These are phyloP conservation scores for Rhabdophis nuchalis DNA, from an alignment of 2,797 vertebrate species.

Conservation along the genomic window DNA sequence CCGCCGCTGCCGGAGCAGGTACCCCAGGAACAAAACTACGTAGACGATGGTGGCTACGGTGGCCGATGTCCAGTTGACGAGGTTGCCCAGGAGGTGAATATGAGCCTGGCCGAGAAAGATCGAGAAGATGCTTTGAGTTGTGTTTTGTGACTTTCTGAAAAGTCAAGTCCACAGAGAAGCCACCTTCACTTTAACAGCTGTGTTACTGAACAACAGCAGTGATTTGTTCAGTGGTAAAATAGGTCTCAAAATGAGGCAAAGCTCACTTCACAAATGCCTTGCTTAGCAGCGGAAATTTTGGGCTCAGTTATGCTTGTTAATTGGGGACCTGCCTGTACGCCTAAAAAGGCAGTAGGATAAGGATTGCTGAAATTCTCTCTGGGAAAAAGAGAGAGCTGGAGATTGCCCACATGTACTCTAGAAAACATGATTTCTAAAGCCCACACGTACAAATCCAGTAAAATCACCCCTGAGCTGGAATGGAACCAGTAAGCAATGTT, in stretches of 20 bases:
- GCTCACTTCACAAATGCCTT: neutral
- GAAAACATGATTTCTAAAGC: neutral
- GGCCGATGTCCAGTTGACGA: slow-evolving; percentile 82
- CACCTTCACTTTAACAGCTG: no score
- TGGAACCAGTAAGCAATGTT: no score
- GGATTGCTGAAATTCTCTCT: neutral
- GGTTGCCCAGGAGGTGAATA: slow-evolving; percentile 92
- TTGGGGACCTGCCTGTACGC: neutral
- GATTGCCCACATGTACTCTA: neutral
- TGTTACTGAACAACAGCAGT: no score
- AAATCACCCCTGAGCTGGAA: no score
- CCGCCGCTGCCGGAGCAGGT: slow-evolving; percentile 80
- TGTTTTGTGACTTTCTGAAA: no score
- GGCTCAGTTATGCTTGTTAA: no score
- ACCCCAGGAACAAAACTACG: slow-evolving; percentile 73
- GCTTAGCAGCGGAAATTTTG: neutral
- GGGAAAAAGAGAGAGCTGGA: neutral
- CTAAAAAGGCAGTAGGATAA: neutral
- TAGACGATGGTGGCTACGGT: slow-evolving; percentile 75
- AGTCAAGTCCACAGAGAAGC: no score
- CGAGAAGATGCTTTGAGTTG: no score
- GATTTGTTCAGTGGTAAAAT: no score
- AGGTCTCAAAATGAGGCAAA: no score
- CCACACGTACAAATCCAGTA: neutral
- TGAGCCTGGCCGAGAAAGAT: slow-evolving; percentile 77